Percentiles rank a stretch among this genome's conserved stretches.
These are phyloP conservation scores for Nipponia nippon DNA, from an alignment of 2,113 vertebrate genomes.

Conservation along the genomic window DNA sequence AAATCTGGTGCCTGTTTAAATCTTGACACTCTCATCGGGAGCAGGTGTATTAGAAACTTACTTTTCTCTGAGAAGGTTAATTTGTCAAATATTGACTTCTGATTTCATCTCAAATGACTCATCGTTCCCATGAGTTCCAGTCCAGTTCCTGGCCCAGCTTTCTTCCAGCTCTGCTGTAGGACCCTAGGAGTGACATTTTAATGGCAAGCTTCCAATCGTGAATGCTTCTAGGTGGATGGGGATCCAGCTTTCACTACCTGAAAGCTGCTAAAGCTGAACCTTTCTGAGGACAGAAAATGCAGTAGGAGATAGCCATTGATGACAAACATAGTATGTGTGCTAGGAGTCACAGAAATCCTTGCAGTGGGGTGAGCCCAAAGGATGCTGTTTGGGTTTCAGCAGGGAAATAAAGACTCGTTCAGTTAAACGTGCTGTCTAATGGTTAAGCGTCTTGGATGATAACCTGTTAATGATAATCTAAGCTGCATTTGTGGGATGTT, in stretches of 20 bases:
- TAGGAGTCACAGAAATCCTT: background rate
- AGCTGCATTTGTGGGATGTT: background rate
- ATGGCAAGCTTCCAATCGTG: background rate
- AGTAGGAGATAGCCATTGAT: background rate
- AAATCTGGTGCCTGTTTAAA: slow-evolving; percentile 46
- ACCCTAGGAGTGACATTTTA: background rate
- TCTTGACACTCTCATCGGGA: slow-evolving; percentile 28
- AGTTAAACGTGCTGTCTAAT: background rate
- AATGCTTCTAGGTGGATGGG: background rate
- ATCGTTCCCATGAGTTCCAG: background rate
- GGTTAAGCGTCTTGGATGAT: background rate
- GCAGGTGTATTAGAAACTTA: slow-evolving; percentile 44
- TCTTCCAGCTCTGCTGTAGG: background rate
- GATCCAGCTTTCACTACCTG: background rate
- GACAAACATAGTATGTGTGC: background rate
- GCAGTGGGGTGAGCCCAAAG: background rate
- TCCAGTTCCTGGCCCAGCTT: background rate
- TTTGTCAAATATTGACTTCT: background rate
- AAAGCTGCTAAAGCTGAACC: background rate
- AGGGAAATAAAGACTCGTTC: fast-evolving
- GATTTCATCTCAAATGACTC: background rate
- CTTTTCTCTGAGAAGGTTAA: background rate
- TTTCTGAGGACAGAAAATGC: background rate
- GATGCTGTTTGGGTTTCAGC: background rate
- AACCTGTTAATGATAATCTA: background rate